These are phyloP conservation scores for Buceros bicornis DNA, from an alignment of 2,797 vertebrate species.

Conservation along the genomic window DNA sequence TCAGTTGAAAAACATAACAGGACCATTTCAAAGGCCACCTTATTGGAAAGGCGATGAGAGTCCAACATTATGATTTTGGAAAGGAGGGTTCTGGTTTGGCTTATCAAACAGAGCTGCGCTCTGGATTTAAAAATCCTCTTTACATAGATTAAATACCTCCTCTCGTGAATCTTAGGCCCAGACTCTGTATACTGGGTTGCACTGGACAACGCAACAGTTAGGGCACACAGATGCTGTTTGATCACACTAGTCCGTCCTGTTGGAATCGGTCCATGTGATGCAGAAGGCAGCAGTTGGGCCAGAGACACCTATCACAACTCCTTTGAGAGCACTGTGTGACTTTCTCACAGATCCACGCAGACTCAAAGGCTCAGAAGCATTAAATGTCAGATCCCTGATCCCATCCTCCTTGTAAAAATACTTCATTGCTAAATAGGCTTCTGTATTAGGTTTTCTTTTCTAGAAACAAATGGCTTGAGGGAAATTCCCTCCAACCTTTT, in stretches of 20 bases:
- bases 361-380: background rate
- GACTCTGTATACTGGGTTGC: background rate
- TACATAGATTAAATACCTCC: background rate
- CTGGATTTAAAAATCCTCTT: background rate
- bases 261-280: background rate
- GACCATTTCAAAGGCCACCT: background rate
- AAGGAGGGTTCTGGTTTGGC: background rate
- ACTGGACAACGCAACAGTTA: background rate
- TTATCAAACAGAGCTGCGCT: background rate
- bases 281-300: background rate
- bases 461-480: background rate
- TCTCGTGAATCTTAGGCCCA: background rate
- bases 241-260: background rate
- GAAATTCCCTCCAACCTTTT: background rate
- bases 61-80: background rate
- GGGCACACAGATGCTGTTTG: background rate
- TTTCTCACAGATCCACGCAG: fast-evolving
- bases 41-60: background rate
- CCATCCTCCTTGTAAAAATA: background rate
- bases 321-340: background rate
- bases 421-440: background rate
- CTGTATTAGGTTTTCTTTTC: background rate
- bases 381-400: background rate
- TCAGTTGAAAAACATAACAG: background rate
- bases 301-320: background rate